Conservation (phyloP, 2,113 vertebrate species). For the Edolisoma coerulescens region DNA sequence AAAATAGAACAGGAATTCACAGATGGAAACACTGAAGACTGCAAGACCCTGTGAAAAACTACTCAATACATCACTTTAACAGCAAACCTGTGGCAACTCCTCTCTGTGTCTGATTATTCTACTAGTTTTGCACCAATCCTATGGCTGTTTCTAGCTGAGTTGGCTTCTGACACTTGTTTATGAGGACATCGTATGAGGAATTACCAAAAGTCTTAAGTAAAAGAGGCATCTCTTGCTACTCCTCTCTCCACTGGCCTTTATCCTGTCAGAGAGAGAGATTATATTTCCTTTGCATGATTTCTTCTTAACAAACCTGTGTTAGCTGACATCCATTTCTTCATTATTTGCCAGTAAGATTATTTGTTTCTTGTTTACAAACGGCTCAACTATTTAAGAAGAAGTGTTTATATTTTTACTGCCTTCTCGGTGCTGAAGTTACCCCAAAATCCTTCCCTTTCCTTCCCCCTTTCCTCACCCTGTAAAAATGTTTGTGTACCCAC, state of each 20-base stretch:
- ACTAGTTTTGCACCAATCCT: not conserved
- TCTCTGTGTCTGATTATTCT: not conserved
- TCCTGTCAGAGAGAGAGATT: not conserved
- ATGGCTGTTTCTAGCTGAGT: accelerated
- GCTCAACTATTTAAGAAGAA: not conserved
- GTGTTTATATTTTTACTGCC: not conserved
- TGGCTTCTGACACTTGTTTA: not conserved
- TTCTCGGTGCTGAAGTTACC: not conserved
- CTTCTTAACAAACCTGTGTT: not conserved
- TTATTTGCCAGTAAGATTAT: not conserved
- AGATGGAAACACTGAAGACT: not conserved
- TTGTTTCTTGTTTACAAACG: not conserved
- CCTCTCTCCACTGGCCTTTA: not conserved
- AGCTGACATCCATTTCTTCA: not conserved
- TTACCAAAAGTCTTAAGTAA: not conserved
- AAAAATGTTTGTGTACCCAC: not conserved
- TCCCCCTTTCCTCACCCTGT: not conserved
- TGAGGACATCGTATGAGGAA: not conserved
- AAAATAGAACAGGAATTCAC: not conserved
- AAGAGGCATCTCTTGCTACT: not conserved
- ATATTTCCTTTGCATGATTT: not conserved
- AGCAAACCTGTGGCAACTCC: not conserved
- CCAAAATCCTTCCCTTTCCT: not conserved
- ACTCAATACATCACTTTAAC: not conserved
- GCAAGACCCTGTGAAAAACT: not conserved